These are phyloP conservation scores for Tetragonula carbonaria DNA, from an alignment of 2,888 invertebrate species.

Conservation along the genomic window DNA sequence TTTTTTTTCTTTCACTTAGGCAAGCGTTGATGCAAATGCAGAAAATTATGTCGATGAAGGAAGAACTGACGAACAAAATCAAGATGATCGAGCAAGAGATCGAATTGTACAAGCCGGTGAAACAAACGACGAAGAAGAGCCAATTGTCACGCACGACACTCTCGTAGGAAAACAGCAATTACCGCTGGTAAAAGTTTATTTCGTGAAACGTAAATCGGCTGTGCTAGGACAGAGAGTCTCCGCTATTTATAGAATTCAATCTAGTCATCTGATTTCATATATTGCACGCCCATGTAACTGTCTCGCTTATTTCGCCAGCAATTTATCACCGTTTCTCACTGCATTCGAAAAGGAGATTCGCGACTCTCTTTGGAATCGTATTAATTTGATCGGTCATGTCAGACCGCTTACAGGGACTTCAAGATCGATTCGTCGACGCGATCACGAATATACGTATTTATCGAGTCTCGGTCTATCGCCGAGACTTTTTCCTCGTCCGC, in stretches of 20 bases:
- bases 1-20: conserved; percentile 39
- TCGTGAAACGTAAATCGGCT: not conserved
- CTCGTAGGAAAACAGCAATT: not conserved
- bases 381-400: conserved; percentile 65
- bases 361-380: conserved; percentile 56
- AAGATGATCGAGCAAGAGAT: conserved; percentile 48
- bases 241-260: conserved; percentile 18
- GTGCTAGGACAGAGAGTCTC: not conserved
- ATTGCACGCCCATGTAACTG: conserved; percentile 45
- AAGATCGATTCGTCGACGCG: conserved; percentile 49
- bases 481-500: conserved; percentile 10
- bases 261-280: conserved; percentile 21
- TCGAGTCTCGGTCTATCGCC: conserved; percentile 40
- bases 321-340: conserved; percentile 56
- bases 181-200: not conserved
- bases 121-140: conserved; percentile 4
- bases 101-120: conserved; percentile 16
- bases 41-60: conserved; percentile 53
- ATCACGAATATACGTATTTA: conserved; percentile 44
- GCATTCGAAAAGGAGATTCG: conserved; percentile 34
- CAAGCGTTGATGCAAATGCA: conserved; percentile 70
- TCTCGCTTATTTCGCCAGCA: conserved; percentile 39
- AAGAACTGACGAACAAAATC: conserved; percentile 59
- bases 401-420: conserved; percentile 62
- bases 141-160: too few species aligned